Evolutionary conservation across 2,888 invertebrate species (phyloP), one percentile per base, ranked within the genome.

Genomic region (Drosophila leonis): DNA sequence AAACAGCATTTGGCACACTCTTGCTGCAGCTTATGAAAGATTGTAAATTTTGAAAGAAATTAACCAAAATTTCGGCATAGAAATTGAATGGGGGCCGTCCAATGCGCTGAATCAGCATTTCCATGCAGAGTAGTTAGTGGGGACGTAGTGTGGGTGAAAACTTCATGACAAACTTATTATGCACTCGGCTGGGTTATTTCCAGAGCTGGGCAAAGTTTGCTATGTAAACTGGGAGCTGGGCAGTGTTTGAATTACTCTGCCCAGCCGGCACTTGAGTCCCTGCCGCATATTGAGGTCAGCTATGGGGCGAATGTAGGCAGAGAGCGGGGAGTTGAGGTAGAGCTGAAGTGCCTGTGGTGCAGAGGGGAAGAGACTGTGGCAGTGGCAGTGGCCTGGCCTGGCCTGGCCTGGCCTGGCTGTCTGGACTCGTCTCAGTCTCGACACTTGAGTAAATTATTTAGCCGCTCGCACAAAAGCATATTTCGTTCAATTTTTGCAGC

Each of bases 401-500:
- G 48, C 46, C 44, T 27, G 24, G 44, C 44, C 27, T 27, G 27
- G n/a, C n/a, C 44, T 51, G 41, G 9, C 57, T 62, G 69, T 66
- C 71, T 79, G 76, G 63, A 59, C 66, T 63, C 72, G 80, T 80
- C 88, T 77, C 88, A 73, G 83, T 73, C 88, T 74, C 86, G 88
- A 86, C 88, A 85, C 84, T 85, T 88, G 84, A 85, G 84, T 86
- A 88, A 85, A 85, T 85, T 88, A 85, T 88, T 85, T 86, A 88
- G 86, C 86, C 70, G 88, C 78, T 79, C 77, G 76, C 86, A 86
- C 84, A 84, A 84, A 83, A 84, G 88, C 84, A 88, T 84, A 84
- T 84, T 84, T 84, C 88, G 86, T 88, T 86, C 86, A 88, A 88
- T 88, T 84, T 85, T 85, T 78, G 82, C 78, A 83, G 83, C 83